These are phyloP conservation scores for Labeo rohita DNA, from an alignment of 2,113 vertebrate genomes.

Conservation along the genomic window DNA sequence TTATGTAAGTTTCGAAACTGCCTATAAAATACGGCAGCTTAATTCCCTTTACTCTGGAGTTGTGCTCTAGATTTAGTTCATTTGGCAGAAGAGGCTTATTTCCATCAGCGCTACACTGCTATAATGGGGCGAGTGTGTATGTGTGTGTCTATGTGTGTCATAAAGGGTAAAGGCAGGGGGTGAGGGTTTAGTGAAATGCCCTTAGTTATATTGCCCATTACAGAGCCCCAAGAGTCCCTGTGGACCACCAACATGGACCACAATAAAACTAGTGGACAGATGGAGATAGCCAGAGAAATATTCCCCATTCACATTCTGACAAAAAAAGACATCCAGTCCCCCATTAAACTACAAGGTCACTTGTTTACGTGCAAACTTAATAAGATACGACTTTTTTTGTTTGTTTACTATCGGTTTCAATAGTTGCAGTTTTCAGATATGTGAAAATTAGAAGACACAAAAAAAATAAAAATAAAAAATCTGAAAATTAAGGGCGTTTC, in stretches of 20 bases:
- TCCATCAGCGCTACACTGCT: slow-evolving; percentile 36
- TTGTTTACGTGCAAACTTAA: slow-evolving; percentile 46
- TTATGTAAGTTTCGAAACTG: slow-evolving; percentile 31
- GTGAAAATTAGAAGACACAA: not conserved
- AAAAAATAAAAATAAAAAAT: too few relatives aligned
- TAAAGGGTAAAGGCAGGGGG: slow-evolving; percentile 20
- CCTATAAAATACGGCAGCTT: slow-evolving; percentile 34
- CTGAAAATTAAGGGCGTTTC: too few relatives aligned
- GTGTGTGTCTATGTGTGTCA: slow-evolving; percentile 33
- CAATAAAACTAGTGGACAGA: slow-evolving; percentile 61
- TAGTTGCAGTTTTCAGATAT: not conserved
- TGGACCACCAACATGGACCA: slow-evolving; percentile 33
- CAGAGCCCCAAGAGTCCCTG: slow-evolving; percentile 41
- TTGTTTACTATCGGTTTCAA: not conserved
- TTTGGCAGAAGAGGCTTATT: slow-evolving; percentile 42
- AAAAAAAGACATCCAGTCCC: slow-evolving; percentile 24
- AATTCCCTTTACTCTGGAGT: slow-evolving; percentile 47
- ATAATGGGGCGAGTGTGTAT: slow-evolving; percentile 37
- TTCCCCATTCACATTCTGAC: slow-evolving; percentile 5
- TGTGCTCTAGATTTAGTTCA: slow-evolving; percentile 46
- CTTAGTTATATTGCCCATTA: slow-evolving; percentile 51
- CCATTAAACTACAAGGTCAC: slow-evolving; percentile 60
- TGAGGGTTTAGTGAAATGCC: slow-evolving; percentile 46
- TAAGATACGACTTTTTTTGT: not conserved
- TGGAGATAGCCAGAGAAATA: slow-evolving; percentile 40